Percentiles rank a stretch among this genome's conserved stretches.
Conservation (phyloP, 2,113 vertebrate species). For the Brachyhypopomus gauderio region DNA sequence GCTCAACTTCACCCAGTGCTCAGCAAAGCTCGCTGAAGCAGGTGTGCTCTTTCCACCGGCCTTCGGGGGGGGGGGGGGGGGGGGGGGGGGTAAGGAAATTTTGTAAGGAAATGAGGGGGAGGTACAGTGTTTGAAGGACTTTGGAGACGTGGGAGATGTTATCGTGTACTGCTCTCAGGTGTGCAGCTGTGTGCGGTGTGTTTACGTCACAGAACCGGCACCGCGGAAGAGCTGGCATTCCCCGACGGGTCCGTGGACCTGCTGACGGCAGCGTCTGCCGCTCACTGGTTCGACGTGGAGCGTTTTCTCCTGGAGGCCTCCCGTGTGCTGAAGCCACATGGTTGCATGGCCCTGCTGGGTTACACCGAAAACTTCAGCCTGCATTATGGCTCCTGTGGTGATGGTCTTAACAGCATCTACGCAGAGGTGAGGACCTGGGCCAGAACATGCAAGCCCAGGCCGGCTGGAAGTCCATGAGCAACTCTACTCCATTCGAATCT, state of each 20-base stretch:
- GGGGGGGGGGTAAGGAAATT: too few relatives aligned
- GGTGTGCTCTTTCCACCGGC: too few relatives aligned
- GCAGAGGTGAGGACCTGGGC: slow-evolving; percentile 69
- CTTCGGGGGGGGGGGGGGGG: too few relatives aligned
- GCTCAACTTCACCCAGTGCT: too few relatives aligned
- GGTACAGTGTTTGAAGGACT: too few relatives aligned
- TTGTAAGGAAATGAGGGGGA: too few relatives aligned
- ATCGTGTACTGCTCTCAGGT: neutral
- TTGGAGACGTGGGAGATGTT: too few relatives aligned
- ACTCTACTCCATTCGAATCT: too few relatives aligned
- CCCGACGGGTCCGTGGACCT: slow-evolving; percentile 76
- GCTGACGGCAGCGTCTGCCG: slow-evolving; percentile 74
- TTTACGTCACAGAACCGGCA: slow-evolving; percentile 65
- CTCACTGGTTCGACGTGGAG: slow-evolving; percentile 77
- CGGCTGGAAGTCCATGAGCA: too few relatives aligned
- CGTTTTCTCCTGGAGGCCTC: slow-evolving; percentile 73
- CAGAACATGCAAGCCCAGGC: too few relatives aligned
- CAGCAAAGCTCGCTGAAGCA: too few relatives aligned
- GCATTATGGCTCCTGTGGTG: slow-evolving; percentile 67
- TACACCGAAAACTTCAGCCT: slow-evolving; percentile 59
- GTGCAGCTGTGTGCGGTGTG: neutral
- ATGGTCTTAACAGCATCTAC: slow-evolving; percentile 66
- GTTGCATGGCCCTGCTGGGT: slow-evolving; percentile 77
- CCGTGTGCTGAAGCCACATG: slow-evolving; percentile 73
- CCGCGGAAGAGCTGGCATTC: slow-evolving; percentile 77